These are phyloP conservation scores for Sebastes dallii DNA, from an alignment of 2,797 vertebrate genomes.

Conservation along the genomic window DNA sequence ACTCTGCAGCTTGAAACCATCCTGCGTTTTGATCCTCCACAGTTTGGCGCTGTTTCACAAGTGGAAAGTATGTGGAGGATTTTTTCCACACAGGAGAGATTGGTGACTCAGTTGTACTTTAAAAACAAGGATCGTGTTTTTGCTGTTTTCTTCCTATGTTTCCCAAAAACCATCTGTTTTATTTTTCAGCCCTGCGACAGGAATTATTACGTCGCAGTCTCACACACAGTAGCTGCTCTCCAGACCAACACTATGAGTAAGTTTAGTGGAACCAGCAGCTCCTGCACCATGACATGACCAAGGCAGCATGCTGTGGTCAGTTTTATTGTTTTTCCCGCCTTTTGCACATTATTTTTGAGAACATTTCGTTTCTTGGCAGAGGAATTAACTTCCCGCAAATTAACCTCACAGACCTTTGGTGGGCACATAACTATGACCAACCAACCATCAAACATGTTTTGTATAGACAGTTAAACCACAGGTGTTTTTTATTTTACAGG, in stretches of 20 bases:
- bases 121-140: conserved; percentile 47
- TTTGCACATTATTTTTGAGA: background rate
- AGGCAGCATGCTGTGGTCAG: background rate
- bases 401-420: background rate
- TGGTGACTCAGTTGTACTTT: conserved; percentile 51
- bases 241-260: conserved; percentile 34
- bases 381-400: background rate
- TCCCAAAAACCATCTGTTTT: conserved; percentile 30
- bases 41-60: conserved; percentile 44
- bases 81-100: conserved; percentile 50
- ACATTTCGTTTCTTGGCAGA: conserved; percentile 22
- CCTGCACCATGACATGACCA: background rate
- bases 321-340: background rate
- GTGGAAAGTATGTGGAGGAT: conserved; percentile 57
- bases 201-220: conserved; percentile 8
- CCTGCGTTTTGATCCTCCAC: conserved; percentile 36
- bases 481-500: background rate
- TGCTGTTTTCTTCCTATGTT: conserved; percentile 31
- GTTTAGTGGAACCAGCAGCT: conserved; percentile 8
- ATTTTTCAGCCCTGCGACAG: conserved; percentile 28
- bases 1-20: background rate
- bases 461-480: background rate
- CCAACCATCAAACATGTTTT: background rate
- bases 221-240: conserved; percentile 35
- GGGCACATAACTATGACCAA: background rate